A percentile compares a stretch with the other conserved stretches of the same genome.
Conservation (phyloP, 1,140 invertebrate genomes). For the Leptopilina boulardi region DNA sequence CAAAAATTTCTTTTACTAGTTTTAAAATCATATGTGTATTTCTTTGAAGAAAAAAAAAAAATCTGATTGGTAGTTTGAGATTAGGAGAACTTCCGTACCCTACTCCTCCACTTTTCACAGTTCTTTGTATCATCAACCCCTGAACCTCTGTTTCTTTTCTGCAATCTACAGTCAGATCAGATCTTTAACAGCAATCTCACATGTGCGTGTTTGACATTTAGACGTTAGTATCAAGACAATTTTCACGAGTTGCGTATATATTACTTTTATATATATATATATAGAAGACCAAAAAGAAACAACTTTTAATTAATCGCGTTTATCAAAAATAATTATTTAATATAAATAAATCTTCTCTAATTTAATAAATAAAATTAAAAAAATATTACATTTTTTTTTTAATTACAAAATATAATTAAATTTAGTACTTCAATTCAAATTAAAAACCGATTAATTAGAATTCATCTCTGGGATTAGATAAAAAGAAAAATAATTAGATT, state of each 20-base stretch:
- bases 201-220: slow-evolving; percentile 58
- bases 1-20: too few relatives aligned
- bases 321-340: too few relatives aligned
- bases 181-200: slow-evolving; percentile 33
- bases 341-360: too few relatives aligned
- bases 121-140: slow-evolving; percentile 32
- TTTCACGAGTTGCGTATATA: slow-evolving; percentile 41
- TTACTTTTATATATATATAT: slow-evolving; percentile 21
- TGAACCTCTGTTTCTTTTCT: slow-evolving; percentile 23
- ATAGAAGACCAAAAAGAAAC: neutral
- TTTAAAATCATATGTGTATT: neutral
- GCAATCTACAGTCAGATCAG: slow-evolving; percentile 29
- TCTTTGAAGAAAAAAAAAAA: neutral
- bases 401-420: too few relatives aligned
- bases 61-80: slow-evolving; percentile 37
- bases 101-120: slow-evolving; percentile 51
- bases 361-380: too few relatives aligned
- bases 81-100: slow-evolving; percentile 40
- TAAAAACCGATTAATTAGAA: too few relatives aligned
- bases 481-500: neutral
- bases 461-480: too few relatives aligned
- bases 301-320: neutral
- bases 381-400: too few relatives aligned
- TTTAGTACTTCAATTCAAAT: too few relatives aligned
- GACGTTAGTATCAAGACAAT: slow-evolving; percentile 50